Evolutionary conservation across 1,140 invertebrate species (phyloP), one percentile per base, ranked within the genome.

Genomic region (Eufriesea mexicana): DNA sequence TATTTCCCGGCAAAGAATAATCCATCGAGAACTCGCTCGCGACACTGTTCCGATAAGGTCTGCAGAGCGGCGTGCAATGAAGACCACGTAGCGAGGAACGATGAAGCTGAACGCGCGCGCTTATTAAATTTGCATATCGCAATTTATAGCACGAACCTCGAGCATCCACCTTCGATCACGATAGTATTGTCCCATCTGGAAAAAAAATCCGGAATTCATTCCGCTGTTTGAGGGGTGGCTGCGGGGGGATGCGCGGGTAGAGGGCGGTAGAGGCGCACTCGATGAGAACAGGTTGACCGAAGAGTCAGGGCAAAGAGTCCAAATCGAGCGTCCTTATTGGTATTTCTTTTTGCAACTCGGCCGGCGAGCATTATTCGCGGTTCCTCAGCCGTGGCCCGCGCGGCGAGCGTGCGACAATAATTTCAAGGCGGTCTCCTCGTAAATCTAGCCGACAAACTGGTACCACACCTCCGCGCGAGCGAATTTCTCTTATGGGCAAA

Each of bases 81-180:
- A 84, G 82, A 89, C 55, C 83, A 61, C 68, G 59, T 54, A 61
- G 49, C 73, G 71, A 75, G 70, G 59, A 67, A 79, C 77, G 86
- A 81, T 59, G 84, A 67, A 61, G 72, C 61, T 72, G 67, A 49
- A 82, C 62, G 66, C 67, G 51, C 61, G 68, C 83, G 79, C 85
- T 91, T 91, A 90, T 91, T 90, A 91, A 89, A 91, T 91, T 91
- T 89, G 86, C 90, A 91, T 91, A 89, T 68, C 42, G 89, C 84
- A 89, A 91, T 91, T 90, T 90, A 89, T 89, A 81, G 84, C 83
- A 66, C 79, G 59, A 71, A 79, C 68, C 85, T 62, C 85, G 67
- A 61, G 66, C 79, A 70, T 86, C 84, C 79, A 78, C 75, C 76
- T 83, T 80, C 87, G 84, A 91, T 91, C 87, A 83, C 62, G 85